Percentiles rank a stretch among this genome's conserved stretches.
Evolutionary conservation across 2,113 vertebrate species (phyloP).

Genomic region (Crotalus tigris): DNA sequence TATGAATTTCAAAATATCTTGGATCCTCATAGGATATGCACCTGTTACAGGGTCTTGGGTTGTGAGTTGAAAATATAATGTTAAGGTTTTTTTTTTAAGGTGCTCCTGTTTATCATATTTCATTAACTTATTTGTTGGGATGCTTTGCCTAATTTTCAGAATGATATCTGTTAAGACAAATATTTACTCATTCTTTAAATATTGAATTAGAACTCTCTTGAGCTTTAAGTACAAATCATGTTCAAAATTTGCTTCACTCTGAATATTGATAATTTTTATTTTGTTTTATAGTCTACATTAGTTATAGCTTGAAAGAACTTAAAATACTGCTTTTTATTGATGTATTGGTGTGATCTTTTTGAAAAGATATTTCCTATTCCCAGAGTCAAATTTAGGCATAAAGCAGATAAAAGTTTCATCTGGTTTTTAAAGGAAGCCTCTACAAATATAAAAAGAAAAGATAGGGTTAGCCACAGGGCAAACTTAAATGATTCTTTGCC

Average conservation of each 20-base stretch:
- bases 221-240: background rate
- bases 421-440: background rate
- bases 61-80: background rate
- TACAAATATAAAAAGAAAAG: background rate
- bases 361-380: background rate
- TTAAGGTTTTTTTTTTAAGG: background rate
- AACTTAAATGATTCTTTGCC: conserved; percentile 5
- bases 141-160: background rate
- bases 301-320: background rate
- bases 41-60: background rate
- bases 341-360: background rate
- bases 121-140: background rate
- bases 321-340: background rate
- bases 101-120: background rate
- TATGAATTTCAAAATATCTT: background rate
- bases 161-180: background rate
- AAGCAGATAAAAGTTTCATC: conserved; percentile 8
- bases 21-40: background rate
- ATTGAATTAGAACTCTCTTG: background rate
- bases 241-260: background rate
- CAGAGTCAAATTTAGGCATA: conserved; percentile 5
- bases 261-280: background rate
- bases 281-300: background rate
- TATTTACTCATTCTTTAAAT: background rate
- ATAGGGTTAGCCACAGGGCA: background rate